These are phyloP conservation scores for Cossypha caffra DNA, from an alignment of 2,797 vertebrate species.

Conservation along the genomic window DNA sequence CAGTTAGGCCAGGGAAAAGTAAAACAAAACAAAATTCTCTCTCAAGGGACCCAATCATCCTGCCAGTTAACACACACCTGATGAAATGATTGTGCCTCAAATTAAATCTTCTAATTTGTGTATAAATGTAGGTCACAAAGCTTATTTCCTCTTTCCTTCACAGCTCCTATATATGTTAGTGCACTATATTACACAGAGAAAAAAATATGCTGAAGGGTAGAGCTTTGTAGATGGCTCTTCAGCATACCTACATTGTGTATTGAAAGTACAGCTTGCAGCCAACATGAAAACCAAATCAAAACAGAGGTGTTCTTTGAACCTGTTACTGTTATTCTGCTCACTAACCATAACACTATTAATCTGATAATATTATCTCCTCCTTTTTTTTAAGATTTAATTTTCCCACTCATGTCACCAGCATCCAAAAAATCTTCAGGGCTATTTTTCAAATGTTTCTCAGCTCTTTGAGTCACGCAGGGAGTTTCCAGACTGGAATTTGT, in stretches of 20 bases:
- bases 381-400: not conserved
- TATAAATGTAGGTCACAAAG: conserved; percentile 27
- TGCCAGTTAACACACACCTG: conserved; percentile 14
- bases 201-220: not conserved
- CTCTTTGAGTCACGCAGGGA: not conserved
- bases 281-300: not conserved
- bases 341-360: not conserved
- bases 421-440: not conserved
- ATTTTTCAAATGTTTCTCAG: not conserved
- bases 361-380: not conserved
- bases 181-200: not conserved
- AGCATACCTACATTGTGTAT: not conserved
- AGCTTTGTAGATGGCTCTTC: not conserved
- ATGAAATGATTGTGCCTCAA: conserved; percentile 8
- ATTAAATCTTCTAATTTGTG: conserved; percentile 42
- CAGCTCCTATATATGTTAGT: not conserved
- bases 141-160: not conserved
- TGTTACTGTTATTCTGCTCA: not conserved
- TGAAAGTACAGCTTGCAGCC: not conserved
- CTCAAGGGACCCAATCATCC: not conserved
- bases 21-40: not conserved
- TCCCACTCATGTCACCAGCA: not conserved
- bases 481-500: not conserved
- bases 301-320: not conserved
- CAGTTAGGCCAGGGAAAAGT: not conserved